Evolutionary conservation across 2,797 vertebrate species (phyloP).

Genomic region (Octomys mimax): DNA sequence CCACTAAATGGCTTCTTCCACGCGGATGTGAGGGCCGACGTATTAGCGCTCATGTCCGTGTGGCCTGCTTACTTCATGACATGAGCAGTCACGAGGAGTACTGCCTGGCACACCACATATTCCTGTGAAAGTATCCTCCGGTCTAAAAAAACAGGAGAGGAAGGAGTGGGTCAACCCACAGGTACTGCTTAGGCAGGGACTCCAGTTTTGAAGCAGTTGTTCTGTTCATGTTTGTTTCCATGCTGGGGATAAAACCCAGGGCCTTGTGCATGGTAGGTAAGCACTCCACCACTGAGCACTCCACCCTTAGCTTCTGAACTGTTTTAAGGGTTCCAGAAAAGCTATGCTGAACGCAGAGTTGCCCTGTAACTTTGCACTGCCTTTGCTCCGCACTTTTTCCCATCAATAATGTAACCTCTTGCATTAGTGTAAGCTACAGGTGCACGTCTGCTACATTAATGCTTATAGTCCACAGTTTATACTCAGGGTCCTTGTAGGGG

Average conservation of each 20-base stretch:
- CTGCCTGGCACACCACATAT: not conserved
- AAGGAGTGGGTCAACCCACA: not conserved
- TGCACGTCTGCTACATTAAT: not conserved
- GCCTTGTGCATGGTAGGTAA: not conserved
- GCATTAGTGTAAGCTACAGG: not conserved
- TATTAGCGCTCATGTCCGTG: not conserved
- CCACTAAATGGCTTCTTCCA: not conserved
- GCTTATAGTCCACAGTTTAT: not conserved
- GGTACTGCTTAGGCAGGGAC: not conserved
- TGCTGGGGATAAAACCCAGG: not conserved
- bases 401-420: not conserved
- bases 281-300: not conserved
- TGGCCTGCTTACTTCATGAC: not conserved
- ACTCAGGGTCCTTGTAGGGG: not conserved
- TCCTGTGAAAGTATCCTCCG: not conserved
- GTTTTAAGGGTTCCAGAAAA: conserved; percentile 26
- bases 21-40: not conserved
- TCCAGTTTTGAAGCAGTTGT: not conserved
- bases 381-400: not conserved
- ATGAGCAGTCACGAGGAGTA: not conserved
- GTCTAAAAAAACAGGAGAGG: not conserved
- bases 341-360: not conserved
- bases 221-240: not conserved
- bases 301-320: not conserved
- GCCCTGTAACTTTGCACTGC: not conserved